Evolutionary conservation across 2,797 vertebrate species (phyloP).

Genomic region (Buphagus erythrorhynchus): DNA sequence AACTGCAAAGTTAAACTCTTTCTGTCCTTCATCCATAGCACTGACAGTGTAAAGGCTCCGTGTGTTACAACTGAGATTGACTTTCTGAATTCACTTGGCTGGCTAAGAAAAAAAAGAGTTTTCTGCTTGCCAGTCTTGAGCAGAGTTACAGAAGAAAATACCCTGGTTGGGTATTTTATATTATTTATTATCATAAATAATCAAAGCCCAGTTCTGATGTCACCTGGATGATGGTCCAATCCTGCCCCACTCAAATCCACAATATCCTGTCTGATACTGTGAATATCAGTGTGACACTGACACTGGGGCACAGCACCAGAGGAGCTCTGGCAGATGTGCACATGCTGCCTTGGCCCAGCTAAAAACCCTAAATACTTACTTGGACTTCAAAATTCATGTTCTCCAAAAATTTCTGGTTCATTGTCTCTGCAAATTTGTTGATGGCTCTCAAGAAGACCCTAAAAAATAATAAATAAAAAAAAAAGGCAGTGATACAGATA

Average conservation of each 20-base stretch:
- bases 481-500: not conserved
- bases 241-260: not conserved
- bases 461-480: conserved; percentile 10
- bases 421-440: conserved; percentile 95
- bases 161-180: not conserved
- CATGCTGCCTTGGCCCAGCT: too few species aligned
- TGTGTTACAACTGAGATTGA: not conserved
- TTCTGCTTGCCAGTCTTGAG: not conserved
- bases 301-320: not conserved
- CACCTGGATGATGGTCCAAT: not conserved
- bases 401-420: conserved; percentile 96
- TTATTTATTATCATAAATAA: not conserved
- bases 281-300: not conserved
- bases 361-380: conserved; percentile 69
- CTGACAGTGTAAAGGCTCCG: rapidly evolving
- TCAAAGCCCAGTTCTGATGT: not conserved
- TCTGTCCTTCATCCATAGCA: not conserved
- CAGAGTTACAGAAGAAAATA: not conserved
- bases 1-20: not conserved
- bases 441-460: conserved; percentile 96
- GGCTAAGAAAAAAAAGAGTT: not conserved
- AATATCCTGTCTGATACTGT: not conserved
- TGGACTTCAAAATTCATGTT: conserved; percentile 95
- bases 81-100: not conserved
- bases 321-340: not conserved